These are phyloP conservation scores for Schizopygopsis pylzovi DNA, from an alignment of 2,797 vertebrate species.

Conservation along the genomic window DNA sequence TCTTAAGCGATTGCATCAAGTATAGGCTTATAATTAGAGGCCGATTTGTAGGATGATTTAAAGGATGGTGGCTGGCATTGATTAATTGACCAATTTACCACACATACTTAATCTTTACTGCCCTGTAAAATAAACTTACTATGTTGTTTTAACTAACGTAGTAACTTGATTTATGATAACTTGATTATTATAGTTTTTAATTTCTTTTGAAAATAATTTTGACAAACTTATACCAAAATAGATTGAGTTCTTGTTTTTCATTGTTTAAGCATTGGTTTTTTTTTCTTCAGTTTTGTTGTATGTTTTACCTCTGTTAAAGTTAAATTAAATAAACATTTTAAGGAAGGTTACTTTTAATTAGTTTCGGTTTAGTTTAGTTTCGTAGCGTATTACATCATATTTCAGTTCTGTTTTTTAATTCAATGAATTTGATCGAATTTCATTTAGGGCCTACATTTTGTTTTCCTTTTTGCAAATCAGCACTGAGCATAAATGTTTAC, in stretches of 20 bases:
- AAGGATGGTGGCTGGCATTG: too few relatives aligned
- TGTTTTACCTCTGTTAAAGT: too few relatives aligned
- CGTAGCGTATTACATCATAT: background rate
- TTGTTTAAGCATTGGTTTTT: too few relatives aligned
- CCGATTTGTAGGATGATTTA: background rate
- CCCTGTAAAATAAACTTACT: background rate
- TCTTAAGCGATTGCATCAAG: background rate
- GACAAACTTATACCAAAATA: too few relatives aligned
- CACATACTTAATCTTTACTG: background rate
- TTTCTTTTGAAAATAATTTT: background rate
- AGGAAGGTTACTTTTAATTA: too few relatives aligned
- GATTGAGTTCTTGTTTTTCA: too few relatives aligned
- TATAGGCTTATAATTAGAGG: background rate
- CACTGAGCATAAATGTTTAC: background rate
- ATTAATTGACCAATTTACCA: slow-evolving; percentile 3
- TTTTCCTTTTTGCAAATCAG: background rate
- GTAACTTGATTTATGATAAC: background rate
- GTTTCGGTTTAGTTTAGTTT: too few relatives aligned
- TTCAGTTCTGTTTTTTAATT: background rate
- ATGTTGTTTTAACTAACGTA: background rate
- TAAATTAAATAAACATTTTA: too few relatives aligned
- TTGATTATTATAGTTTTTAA: background rate
- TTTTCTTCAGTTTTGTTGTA: too few relatives aligned
- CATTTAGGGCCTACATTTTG: background rate
- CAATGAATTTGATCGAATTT: background rate